Evolutionary conservation across 2,888 invertebrate species (phyloP), one percentile per base, ranked within the genome.

Genomic region (Hypercompe scribonia): DNA sequence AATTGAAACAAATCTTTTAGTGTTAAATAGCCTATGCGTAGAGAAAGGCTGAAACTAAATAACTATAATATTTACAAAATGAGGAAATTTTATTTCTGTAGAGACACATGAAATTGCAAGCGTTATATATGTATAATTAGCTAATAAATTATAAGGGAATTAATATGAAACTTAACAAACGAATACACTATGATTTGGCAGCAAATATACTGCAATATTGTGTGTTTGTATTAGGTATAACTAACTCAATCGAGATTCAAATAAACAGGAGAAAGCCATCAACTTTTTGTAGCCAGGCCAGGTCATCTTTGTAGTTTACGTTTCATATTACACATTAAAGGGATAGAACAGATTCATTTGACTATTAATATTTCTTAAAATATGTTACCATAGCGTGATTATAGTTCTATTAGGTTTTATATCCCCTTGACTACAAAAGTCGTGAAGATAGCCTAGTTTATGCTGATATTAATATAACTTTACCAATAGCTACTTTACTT

Each of bases 361-460:
- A 42, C 15, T 42, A 61, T 42, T 65, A 3, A 66, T 46, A 66
- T 58, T 66, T 71, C 39, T 66, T 33, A 21, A 54, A 50, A 58
- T 65, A 58, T 63, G 63, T 36, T 2, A 2, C 28, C 24, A 33
- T 42, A 28, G 39, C 28, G 24, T 36, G 46, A 66, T 31, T 74
- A 73, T 65, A 69, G 61, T 21, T 64, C 28, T 69, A 71, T 75
- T 72, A 33, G 54, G 61, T 54, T 61, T 71, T 68, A 70, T 42
- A 68, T 69, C 71, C 68, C 50, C 54, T 18, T 46, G 80, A 66
- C 70, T 72, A 68, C 75, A 75, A 80, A 78, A 75, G 78, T 39
- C 64, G 75, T 74, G 74, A 73, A 81, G 78, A 42, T 71, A 34
- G 58, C 3, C 3, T 71, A 67, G 64, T 24, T 2, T n/a, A n/a